Evolutionary conservation across 2,113 vertebrate genomes (phyloP).

Genomic region (Orientallactaga bullata): DNA sequence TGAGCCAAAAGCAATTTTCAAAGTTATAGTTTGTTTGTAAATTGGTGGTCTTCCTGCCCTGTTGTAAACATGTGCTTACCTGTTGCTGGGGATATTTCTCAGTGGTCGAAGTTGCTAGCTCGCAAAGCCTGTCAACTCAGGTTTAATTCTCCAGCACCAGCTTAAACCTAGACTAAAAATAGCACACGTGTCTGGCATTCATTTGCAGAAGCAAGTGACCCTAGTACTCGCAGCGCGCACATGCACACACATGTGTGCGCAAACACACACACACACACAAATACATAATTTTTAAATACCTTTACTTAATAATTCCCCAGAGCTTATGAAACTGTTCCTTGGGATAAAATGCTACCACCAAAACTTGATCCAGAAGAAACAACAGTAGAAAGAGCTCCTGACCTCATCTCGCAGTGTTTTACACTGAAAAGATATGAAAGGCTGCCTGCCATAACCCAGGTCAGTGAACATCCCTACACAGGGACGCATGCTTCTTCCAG

Average conservation of each 20-base stretch:
- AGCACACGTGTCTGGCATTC: too few species aligned
- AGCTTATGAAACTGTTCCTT: conserved; percentile 85
- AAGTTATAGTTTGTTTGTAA: not conserved
- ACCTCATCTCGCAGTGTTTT: conserved; percentile 82
- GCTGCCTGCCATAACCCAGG: conserved; percentile 86
- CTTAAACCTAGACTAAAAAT: too few species aligned
- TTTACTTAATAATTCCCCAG: conserved; percentile 68
- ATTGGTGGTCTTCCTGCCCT: not conserved
- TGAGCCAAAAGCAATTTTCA: not conserved
- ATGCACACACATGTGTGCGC: too few species aligned
- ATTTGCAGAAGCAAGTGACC: too few species aligned
- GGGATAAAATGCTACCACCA: conserved; percentile 85
- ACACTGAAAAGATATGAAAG: conserved; percentile 82
- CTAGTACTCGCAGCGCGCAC: too few species aligned
- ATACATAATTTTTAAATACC: not conserved
- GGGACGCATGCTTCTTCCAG: not conserved
- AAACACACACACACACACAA: too few species aligned
- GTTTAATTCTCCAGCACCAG: too few species aligned
- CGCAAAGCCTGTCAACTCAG: too few species aligned
- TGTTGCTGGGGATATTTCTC: too few species aligned
- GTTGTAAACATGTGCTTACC: not conserved
- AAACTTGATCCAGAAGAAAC: conserved; percentile 79
- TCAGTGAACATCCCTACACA: conserved; percentile 59
- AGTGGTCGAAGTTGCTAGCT: too few species aligned
- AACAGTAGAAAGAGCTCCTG: conserved; percentile 81